Evolutionary conservation across 2,888 invertebrate species (phyloP), one percentile per base, ranked within the genome.

Genomic region (Leptinotarsa juncta): DNA sequence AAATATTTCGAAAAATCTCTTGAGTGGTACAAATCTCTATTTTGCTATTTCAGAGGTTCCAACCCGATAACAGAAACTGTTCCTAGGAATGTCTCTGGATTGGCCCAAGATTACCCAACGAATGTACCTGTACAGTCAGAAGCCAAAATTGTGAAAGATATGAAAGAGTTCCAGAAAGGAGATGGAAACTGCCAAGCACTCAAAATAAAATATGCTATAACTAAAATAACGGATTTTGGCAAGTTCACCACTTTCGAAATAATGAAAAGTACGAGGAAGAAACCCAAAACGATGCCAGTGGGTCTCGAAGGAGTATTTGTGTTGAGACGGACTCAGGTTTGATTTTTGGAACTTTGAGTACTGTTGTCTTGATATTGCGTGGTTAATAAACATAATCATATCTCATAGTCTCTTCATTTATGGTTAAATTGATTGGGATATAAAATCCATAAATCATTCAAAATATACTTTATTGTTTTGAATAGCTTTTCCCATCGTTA

Each of bases 171-270:
- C 4, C n/a, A 73, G 55, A 73, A 66, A 32, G 66, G 65, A 42
- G 53, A 69, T 68, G 62, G 62, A 12, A 26, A 73, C 16, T 32
- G 32, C 23, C 20, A 62, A 18, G 72, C 55, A 23, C 23, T 71
- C 14, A 65, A 49, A 65, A 79, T 84, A 5, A 75, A 84, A 73
- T 87, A 86, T 73, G 85, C 87, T 15, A 82, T 86, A 14, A 85
- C 86, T 1, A 85, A 84, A 78, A 86, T 87, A 18, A 84, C 85
- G 0, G 83, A 84, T 68, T 87, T 83, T 75, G 75, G 76, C 32
- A 82, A 83, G 73, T 87, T 83, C 72, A 86, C 87, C 4, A 86
- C 86, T 3, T 87, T 84, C 71, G 86, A 87, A 79, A 83, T 87
- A 14, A 83, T 86, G 84, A 85, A 83, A 73, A 84, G 86, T 14